phyloP scores from a whole-genome alignment of 2,113 vertebrate genomes.

The Prochilodus magdalenae region DNA sequence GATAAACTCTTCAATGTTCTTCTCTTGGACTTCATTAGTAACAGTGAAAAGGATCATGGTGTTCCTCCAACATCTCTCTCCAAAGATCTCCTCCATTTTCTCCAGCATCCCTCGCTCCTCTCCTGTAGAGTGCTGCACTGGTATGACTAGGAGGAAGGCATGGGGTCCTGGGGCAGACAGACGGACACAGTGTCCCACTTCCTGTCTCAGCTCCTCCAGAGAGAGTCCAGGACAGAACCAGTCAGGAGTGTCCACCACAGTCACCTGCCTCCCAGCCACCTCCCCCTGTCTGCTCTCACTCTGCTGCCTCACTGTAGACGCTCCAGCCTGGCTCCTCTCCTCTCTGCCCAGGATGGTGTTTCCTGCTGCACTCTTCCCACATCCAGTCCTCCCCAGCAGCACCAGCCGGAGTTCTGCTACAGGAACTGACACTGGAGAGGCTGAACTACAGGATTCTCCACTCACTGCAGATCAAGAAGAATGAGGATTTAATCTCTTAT shows the following conservation, averaged over 20 bases:
- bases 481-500: neutral
- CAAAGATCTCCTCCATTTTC: constrained; percentile 40
- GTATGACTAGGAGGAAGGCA: constrained; percentile 35
- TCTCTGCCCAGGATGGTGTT: constrained; percentile 52
- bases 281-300: constrained; percentile 25
- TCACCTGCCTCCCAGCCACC: constrained; percentile 39
- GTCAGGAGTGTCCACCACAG: constrained; percentile 49
- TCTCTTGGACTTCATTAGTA: neutral
- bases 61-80: constrained; percentile 15
- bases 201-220: constrained; percentile 12
- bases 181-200: constrained; percentile 20
- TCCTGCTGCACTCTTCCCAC: constrained; percentile 52
- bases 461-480: neutral
- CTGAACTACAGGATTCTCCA: neutral
- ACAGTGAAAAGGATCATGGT: constrained; percentile 30
- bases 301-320: constrained; percentile 1
- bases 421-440: neutral
- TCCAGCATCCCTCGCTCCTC: constrained; percentile 22
- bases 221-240: constrained; percentile 11
- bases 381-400: constrained; percentile 18
- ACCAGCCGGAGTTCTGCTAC: neutral
- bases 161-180: constrained; percentile 41
- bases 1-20: neutral
- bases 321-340: constrained; percentile 24
- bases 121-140: neutral